Conservation (phyloP, 2,113 vertebrate species). For the Tympanuchus pallidicinctus region DNA sequence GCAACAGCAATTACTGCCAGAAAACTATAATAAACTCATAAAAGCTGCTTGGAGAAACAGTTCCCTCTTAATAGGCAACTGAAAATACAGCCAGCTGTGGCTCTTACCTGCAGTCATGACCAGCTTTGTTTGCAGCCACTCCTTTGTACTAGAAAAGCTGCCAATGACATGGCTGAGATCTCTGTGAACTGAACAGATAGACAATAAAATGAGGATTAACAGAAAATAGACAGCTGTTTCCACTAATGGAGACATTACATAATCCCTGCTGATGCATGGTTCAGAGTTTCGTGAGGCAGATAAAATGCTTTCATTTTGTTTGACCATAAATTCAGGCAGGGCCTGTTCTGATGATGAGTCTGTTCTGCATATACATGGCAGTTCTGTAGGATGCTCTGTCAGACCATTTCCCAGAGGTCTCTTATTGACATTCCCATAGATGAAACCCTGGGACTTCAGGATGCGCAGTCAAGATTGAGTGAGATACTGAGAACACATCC, state of each 20-base stretch:
- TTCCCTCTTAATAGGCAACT: conserved; percentile 38
- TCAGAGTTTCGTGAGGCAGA: not conserved
- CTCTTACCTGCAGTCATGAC: conserved; percentile 48
- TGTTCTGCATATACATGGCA: rapidly evolving
- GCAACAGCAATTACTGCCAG: conserved; percentile 51
- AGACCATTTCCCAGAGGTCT: not conserved
- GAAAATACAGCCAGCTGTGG: conserved; percentile 44
- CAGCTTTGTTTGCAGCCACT: conserved; percentile 41
- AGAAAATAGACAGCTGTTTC: conserved; percentile 41
- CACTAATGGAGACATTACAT: conserved; percentile 41
- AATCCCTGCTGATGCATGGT: not conserved
- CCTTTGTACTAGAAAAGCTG: not conserved
- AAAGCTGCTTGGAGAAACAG: conserved; percentile 50
- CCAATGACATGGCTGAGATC: not conserved
- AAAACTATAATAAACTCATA: conserved; percentile 52
- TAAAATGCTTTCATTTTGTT: not conserved
- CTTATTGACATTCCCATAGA: not conserved
- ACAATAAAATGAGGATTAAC: conserved; percentile 8
- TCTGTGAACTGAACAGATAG: conserved; percentile 25
- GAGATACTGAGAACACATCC: not conserved
- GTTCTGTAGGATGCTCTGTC: not conserved
- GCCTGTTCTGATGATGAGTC: not conserved
- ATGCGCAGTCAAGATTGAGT: not conserved
- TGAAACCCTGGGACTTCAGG: not conserved
- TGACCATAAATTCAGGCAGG: rapidly evolving